Evolutionary conservation across 2,888 invertebrate genomes (phyloP).

Genomic region (Hirtodrosophila trivittata): DNA sequence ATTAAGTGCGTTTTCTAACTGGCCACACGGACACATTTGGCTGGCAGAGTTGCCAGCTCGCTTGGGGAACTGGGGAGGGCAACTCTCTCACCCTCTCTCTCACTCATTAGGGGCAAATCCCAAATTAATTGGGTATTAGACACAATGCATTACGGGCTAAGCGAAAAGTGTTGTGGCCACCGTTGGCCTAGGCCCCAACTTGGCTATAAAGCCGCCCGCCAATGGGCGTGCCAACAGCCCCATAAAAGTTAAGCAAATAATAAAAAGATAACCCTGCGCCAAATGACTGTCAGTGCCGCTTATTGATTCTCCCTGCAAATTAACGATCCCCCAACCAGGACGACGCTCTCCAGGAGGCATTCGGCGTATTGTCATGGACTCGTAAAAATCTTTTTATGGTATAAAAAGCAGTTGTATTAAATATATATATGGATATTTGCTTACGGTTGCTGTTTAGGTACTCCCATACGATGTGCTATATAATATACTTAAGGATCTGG

Average conservation of each 20-base stretch:
- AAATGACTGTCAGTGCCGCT: conserved; percentile 25
- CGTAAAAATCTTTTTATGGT: conserved; percentile 59
- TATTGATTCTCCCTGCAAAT: conserved; percentile 40
- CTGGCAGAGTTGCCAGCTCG: conserved; percentile 26
- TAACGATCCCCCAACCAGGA: not conserved
- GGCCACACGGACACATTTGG: conserved; percentile 23
- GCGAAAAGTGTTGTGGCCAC: conserved; percentile 34
- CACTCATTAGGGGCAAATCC: conserved; percentile 65
- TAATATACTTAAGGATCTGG: too few species aligned
- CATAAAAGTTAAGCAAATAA: conserved; percentile 59
- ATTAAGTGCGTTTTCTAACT: conserved; percentile 55
- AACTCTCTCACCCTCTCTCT: too few species aligned
- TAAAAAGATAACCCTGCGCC: conserved; percentile 19
- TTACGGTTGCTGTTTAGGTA: not conserved
- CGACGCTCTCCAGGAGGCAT: too few species aligned
- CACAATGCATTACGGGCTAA: conserved; percentile 58
- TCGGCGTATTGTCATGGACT: conserved; percentile 7
- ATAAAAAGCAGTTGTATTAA: conserved; percentile 44
- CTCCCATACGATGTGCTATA: too few species aligned
- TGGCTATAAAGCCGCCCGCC: conserved; percentile 46
- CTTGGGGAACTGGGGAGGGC: conserved; percentile 10
- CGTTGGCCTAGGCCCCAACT: conserved; percentile 22
- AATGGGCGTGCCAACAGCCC: conserved; percentile 47
- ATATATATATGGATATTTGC: conserved; percentile 28
- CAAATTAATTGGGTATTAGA: conserved; percentile 77